Percentiles rank a stretch among this genome's conserved stretches.
These are phyloP conservation scores for Meliscaeva auricollis DNA, from an alignment of 2,888 invertebrate species.

Conservation along the genomic window DNA sequence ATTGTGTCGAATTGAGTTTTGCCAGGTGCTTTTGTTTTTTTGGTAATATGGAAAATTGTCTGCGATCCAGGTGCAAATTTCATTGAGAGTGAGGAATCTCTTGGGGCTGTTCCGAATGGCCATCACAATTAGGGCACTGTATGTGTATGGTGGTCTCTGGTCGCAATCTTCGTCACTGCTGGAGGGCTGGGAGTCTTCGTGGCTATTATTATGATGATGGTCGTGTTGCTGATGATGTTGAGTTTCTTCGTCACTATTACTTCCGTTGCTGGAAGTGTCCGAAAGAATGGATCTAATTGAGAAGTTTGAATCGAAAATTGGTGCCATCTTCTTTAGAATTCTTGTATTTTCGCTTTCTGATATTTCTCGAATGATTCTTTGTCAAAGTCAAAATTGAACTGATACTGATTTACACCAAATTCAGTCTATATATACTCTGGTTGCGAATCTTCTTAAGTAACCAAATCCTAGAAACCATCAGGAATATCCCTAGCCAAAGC, in stretches of 20 bases:
- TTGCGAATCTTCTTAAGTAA: constrained; percentile 15
- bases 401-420: not conserved
- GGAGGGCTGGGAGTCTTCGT: constrained; percentile 2
- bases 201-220: not conserved
- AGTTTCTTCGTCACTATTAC: constrained; percentile 42
- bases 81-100: constrained; percentile 95
- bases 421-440: constrained; percentile 21
- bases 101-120: constrained; percentile 97
- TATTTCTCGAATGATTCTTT: not conserved
- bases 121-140: constrained; percentile 99
- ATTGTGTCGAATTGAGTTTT: constrained; percentile 90
- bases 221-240: constrained; percentile 21
- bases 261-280: constrained; percentile 36
- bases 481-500: constrained; percentile 1
- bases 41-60: constrained; percentile 97
- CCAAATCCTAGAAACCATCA: not conserved
- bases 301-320: constrained; percentile 51
- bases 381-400: constrained; percentile 16
- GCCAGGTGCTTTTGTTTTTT: constrained; percentile 99
- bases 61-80: constrained; percentile 99
- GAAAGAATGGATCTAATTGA: constrained; percentile 51
- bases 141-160: constrained; percentile 93
- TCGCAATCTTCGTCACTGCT: constrained; percentile 43
- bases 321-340: constrained; percentile 41
- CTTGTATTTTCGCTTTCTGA: not conserved